These are phyloP conservation scores for Plemyria rubiginata DNA, from an alignment of 2,888 invertebrate species.

Conservation along the genomic window DNA sequence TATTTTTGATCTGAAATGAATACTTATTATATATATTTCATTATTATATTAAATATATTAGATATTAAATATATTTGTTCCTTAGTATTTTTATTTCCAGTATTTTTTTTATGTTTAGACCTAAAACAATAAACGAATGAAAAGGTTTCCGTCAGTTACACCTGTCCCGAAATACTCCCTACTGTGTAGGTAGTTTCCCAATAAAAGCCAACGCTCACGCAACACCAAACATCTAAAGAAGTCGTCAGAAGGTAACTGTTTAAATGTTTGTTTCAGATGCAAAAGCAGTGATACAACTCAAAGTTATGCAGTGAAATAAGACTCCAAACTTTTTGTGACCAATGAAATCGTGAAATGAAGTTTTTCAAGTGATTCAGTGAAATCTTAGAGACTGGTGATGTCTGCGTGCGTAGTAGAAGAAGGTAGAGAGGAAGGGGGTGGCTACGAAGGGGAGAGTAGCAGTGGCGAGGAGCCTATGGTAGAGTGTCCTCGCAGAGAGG, in stretches of 20 bases:
- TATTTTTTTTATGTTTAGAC: background rate
- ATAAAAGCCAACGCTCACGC: background rate
- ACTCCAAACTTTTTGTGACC: slow-evolving; percentile 22
- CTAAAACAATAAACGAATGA: background rate
- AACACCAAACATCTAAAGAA: background rate
- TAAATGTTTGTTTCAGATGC: slow-evolving; percentile 39
- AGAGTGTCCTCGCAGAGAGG: slow-evolving; percentile 79
- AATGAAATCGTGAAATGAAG: slow-evolving; percentile 18
- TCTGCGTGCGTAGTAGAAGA: slow-evolving; percentile 78
- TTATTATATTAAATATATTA: no score
- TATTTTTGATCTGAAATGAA: no score
- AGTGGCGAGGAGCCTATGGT: slow-evolving; percentile 59
- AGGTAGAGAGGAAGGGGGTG: slow-evolving; percentile 71
- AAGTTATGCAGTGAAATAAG: slow-evolving; percentile 20
- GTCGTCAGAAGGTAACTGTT: slow-evolving; percentile 2
- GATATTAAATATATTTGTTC: no score
- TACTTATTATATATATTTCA: no score
- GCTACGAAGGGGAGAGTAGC: slow-evolving; percentile 52
- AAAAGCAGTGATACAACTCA: slow-evolving; percentile 16
- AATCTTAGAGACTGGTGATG: slow-evolving; percentile 61
- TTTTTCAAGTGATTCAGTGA: slow-evolving; percentile 14
- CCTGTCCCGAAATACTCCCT: background rate
- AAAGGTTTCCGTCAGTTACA: background rate
- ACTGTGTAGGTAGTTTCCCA: background rate
- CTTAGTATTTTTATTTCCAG: background rate